These are phyloP conservation scores for Salvelinus namaycush DNA, from an alignment of 2,113 vertebrate genomes.

Conservation along the genomic window DNA sequence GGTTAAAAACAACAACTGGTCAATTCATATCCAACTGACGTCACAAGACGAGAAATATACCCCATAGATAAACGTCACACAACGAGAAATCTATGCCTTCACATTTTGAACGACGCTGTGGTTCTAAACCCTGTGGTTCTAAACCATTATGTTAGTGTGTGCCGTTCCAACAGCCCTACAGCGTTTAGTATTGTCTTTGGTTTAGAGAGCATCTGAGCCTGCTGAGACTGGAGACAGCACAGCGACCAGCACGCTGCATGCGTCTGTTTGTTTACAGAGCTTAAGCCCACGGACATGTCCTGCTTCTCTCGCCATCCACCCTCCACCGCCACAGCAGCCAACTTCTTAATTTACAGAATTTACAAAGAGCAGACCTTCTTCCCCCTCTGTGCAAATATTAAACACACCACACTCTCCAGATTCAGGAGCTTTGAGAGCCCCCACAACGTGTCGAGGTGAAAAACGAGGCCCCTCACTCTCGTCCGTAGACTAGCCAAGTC, in stretches of 20 bases:
- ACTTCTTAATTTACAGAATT: constrained; percentile 72
- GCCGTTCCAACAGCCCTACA: constrained; percentile 49
- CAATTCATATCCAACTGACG: constrained; percentile 48
- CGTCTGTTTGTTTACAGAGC: constrained; percentile 84
- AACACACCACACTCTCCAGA: constrained; percentile 47
- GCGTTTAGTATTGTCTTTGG: constrained; percentile 55
- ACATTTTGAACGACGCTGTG: constrained; percentile 30
- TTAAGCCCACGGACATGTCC: constrained; percentile 72
- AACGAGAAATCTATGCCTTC: constrained; percentile 43
- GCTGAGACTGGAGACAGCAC: not conserved
- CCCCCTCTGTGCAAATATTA: constrained; percentile 60
- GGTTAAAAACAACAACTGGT: constrained; percentile 21
- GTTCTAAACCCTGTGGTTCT: constrained; percentile 27
- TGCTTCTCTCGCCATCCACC: constrained; percentile 52
- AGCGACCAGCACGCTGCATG: constrained; percentile 51
- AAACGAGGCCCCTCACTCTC: constrained; percentile 54
- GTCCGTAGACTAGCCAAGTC: constrained; percentile 50
- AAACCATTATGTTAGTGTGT: constrained; percentile 54
- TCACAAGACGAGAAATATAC: constrained; percentile 21
- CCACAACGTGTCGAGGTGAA: constrained; percentile 64
- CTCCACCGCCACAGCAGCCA: constrained; percentile 64
- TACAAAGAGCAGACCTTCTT: constrained; percentile 66
- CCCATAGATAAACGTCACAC: no score
- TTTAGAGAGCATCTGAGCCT: constrained; percentile 61
- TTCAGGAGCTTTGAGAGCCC: constrained; percentile 64